phyloP scores from a whole-genome alignment of 2,888 invertebrate genomes.

The Cerastis rubricosa region DNA sequence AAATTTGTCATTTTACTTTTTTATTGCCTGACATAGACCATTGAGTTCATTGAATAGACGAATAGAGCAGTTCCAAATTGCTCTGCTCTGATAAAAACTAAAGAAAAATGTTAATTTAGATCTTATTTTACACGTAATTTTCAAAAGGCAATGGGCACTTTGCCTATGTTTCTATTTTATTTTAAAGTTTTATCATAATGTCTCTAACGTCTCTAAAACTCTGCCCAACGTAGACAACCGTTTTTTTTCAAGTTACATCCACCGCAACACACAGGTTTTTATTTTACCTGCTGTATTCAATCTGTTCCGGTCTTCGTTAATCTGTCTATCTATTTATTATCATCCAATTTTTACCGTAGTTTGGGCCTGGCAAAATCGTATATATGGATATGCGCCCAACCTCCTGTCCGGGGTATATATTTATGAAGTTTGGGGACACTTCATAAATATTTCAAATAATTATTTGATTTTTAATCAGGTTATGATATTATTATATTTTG shows the following conservation, averaged over 20 bases:
- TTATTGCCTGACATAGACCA: conserved; percentile 2
- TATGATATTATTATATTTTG: neutral
- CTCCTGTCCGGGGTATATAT: too few species aligned
- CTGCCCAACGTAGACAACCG: too few species aligned
- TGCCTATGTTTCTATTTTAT: too few species aligned
- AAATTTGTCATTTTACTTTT: conserved; percentile 13
- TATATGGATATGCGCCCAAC: too few species aligned
- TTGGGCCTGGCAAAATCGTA: neutral
- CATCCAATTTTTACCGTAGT: neutral
- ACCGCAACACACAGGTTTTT: neutral
- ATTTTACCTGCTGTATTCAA: neutral
- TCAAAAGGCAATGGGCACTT: neutral
- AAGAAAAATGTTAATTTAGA: neutral
- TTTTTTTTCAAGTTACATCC: neutral
- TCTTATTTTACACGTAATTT: neutral
- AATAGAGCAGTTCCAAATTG: neutral
- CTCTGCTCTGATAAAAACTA: neutral
- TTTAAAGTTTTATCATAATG: neutral
- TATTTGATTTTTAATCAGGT: neutral
- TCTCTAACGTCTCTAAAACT: too few species aligned
- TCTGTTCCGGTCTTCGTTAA: neutral
- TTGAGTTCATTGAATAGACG: neutral
- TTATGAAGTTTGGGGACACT: too few species aligned
- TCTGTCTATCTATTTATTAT: neutral
- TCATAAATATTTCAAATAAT: neutral